phyloP scores from a whole-genome alignment of 2,888 invertebrate species.

The Eucera pruinosa region DNA sequence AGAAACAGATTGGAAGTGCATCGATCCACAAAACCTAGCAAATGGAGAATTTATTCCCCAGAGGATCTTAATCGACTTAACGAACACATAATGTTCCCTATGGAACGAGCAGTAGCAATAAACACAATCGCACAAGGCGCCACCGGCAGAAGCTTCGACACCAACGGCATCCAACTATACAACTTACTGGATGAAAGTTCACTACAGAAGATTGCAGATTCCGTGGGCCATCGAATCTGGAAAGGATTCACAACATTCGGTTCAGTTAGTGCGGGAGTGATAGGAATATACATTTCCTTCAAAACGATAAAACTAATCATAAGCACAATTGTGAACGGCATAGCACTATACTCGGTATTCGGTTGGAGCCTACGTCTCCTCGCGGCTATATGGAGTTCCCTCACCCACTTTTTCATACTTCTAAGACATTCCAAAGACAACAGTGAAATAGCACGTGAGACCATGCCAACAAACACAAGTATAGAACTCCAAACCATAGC shows the following conservation, averaged over 20 bases:
- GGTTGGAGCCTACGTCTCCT: neutral
- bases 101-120: neutral
- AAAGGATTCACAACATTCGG: neutral
- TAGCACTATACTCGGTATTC: neutral
- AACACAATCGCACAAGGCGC: slow-evolving; percentile 1
- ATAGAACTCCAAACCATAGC: too few species aligned
- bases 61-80: neutral
- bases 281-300: neutral
- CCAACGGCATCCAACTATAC: neutral
- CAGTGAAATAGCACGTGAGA: too few species aligned
- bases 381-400: neutral
- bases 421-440: neutral
- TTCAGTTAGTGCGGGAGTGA: neutral
- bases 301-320: neutral
- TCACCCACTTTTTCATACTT: neutral
- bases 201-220: neutral
- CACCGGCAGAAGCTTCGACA: neutral
- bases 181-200: too few species aligned
- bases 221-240: neutral
- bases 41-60: too few species aligned
- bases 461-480: neutral
- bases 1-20: too few species aligned
- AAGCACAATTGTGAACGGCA: neutral
- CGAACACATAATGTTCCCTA: neutral
- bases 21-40: too few species aligned